A percentile compares a stretch with the other conserved stretches of the same genome.
Conservation (phyloP, 2,888 invertebrate species). For the Euplagia quadripunctaria region DNA sequence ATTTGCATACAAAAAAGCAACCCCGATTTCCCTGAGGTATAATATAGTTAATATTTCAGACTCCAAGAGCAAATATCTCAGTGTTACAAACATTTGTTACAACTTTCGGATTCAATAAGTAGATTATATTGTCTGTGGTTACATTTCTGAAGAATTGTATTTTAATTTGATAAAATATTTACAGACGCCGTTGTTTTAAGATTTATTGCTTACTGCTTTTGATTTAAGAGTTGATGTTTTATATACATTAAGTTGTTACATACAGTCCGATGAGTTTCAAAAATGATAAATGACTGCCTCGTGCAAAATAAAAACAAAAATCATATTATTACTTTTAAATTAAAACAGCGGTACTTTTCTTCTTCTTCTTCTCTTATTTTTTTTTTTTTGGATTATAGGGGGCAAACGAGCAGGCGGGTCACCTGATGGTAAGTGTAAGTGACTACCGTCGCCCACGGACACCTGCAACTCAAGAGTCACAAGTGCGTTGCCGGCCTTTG, state of each 20-base stretch:
- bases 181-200: slow-evolving; percentile 4
- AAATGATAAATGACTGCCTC: neutral
- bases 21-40: slow-evolving; percentile 1
- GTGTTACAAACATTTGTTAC: neutral
- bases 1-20: slow-evolving; percentile 14
- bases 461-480: too few species aligned
- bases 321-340: neutral
- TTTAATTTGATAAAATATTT: slow-evolving; percentile 15
- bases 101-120: slow-evolving; percentile 3
- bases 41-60: slow-evolving; percentile 16
- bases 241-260: neutral
- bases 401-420: too few species aligned
- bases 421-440: too few species aligned
- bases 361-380: too few species aligned
- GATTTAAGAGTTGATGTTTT: neutral
- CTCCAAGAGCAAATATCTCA: slow-evolving; percentile 5
- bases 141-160: neutral
- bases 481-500: too few species aligned
- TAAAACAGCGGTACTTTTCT: neutral
- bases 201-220: slow-evolving; percentile 3
- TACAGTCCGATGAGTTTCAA: neutral
- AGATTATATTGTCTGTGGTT: neutral
- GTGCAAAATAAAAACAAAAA: neutral
- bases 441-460: too few species aligned
- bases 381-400: too few species aligned